Conservation (phyloP, 2,888 invertebrate species). For the Nemotelus pantherinus region DNA sequence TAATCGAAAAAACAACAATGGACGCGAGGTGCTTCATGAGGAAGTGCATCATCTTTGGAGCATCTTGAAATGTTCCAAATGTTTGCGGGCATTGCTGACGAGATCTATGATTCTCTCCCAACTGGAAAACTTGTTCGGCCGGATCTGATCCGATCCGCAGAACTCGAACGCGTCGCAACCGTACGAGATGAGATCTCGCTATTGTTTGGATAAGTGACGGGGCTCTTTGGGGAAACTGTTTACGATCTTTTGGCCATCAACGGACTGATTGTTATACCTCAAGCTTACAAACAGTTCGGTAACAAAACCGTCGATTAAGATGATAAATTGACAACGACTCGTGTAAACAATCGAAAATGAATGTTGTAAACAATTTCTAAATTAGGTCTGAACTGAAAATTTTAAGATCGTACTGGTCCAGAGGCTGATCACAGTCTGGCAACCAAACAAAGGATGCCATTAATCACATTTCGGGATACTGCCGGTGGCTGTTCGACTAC, state of each 20-base stretch:
- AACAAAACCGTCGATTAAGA: constrained; percentile 44
- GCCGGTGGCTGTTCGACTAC: constrained; percentile 6
- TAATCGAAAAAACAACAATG: constrained; percentile 24
- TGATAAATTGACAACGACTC: constrained; percentile 44
- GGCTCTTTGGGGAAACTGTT: constrained; percentile 32
- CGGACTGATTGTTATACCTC: constrained; percentile 43
- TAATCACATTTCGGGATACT: constrained; percentile 34
- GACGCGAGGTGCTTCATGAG: constrained; percentile 13
- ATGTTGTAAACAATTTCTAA: constrained; percentile 40
- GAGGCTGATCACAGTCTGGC: constrained; percentile 5
- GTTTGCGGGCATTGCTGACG: background rate
- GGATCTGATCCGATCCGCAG: background rate
- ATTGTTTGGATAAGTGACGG: constrained; percentile 41
- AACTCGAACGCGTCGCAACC: background rate
- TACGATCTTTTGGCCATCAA: constrained; percentile 40
- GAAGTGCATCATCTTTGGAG: constrained; percentile 15
- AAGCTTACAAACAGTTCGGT: constrained; percentile 37
- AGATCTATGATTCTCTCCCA: background rate
- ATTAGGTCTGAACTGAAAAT: constrained; percentile 39
- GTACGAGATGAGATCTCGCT: background rate
- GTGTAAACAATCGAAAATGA: constrained; percentile 41
- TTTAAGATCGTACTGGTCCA: constrained; percentile 6
- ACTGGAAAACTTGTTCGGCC: background rate
- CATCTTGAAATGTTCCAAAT: constrained; percentile 30
- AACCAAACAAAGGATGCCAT: constrained; percentile 43